phyloP scores from a whole-genome alignment of 1,140 invertebrate genomes.

The Drosophila navojoa region DNA sequence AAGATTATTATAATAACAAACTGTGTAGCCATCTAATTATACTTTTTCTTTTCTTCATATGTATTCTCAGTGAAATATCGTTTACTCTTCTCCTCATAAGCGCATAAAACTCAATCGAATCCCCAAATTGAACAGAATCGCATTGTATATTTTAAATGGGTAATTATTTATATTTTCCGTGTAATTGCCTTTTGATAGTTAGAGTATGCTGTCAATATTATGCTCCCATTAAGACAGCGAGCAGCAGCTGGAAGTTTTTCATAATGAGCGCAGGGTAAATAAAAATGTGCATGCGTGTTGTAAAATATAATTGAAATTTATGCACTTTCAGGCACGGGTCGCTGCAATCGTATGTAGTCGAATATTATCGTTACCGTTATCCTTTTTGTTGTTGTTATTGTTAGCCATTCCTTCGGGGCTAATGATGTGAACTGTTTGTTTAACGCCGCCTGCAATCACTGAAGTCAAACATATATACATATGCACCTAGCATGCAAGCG shows the following conservation, averaged over 20 bases:
- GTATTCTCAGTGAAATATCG: too few relatives aligned
- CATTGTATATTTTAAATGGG: too few relatives aligned
- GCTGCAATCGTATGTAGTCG: constrained; percentile 32
- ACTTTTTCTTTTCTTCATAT: too few relatives aligned
- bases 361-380: constrained; percentile 14
- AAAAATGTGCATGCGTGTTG: constrained; percentile 19
- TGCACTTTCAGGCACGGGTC: constrained; percentile 28
- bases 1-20: too few relatives aligned
- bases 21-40: too few relatives aligned
- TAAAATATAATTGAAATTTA: constrained; percentile 69
- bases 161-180: not conserved
- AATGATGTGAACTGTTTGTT: constrained; percentile 71
- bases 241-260: not conserved
- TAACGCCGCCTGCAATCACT: constrained; percentile 65
- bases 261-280: constrained; percentile 9
- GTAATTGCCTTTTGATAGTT: not conserved
- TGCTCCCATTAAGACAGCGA: not conserved
- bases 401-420: constrained; percentile 50
- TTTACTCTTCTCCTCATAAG: too few relatives aligned
- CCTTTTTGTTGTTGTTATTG: constrained; percentile 30
- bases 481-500: constrained; percentile 2
- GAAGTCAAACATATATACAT: constrained; percentile 39
- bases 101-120: too few relatives aligned
- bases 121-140: too few relatives aligned
- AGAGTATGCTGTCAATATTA: not conserved